Conservation (phyloP, 2,888 invertebrate species). For the Pelosia muscerda region DNA sequence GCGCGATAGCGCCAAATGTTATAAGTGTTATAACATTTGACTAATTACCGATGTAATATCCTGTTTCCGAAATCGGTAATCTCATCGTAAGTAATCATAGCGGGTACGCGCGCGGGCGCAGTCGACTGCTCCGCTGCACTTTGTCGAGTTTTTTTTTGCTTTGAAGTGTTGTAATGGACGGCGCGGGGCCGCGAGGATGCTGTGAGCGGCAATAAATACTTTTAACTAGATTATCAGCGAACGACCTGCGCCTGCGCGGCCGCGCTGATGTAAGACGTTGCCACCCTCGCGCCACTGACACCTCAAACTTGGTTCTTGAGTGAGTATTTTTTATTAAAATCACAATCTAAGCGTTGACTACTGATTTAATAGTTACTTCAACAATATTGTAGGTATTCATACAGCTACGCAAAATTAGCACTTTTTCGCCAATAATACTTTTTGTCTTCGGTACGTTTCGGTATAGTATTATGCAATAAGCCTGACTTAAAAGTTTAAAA, state of each 20-base stretch:
- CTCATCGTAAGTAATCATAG: not conserved
- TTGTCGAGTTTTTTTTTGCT: constrained; percentile 40
- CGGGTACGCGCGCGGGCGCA: not conserved
- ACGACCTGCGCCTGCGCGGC: constrained; percentile 46
- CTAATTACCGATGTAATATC: constrained; percentile 38
- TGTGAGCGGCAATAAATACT: constrained; percentile 69
- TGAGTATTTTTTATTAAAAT: not conserved
- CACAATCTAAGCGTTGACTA: not conserved
- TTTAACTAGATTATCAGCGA: constrained; percentile 79
- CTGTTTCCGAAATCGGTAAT: constrained; percentile 23
- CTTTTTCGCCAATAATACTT: not conserved
- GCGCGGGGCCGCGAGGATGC: constrained; percentile 55
- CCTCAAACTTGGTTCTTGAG: not conserved
- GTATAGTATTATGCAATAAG: not conserved
- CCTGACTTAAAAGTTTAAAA: not conserved
- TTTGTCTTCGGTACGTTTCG: not conserved
- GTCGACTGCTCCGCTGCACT: constrained; percentile 9
- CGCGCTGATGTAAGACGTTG: constrained; percentile 45
- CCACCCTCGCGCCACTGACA: constrained; percentile 20
- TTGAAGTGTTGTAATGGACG: constrained; percentile 46
- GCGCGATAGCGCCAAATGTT: constrained; percentile 23
- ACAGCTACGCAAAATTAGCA: no score
- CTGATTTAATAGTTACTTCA: not conserved
- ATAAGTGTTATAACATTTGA: constrained; percentile 16
- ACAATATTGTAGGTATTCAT: not conserved